Evolutionary conservation across 2,113 vertebrate species (phyloP), one percentile per base, ranked within the genome.

Genomic region (Cisticola juncidis): DNA sequence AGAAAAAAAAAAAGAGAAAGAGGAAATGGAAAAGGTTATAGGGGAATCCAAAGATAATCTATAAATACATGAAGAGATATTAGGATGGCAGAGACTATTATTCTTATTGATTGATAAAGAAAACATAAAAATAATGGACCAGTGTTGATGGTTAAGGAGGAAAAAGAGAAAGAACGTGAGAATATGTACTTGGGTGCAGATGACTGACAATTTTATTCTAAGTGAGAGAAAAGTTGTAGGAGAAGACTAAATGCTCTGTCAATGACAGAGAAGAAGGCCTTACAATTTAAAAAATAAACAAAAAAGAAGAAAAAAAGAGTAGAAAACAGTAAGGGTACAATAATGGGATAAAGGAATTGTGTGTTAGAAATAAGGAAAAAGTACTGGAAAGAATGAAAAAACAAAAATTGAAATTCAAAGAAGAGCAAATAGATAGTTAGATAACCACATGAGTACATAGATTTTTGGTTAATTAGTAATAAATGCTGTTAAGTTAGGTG

Each of bases 251-350:
- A 19, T 54, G 31, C 6, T 50, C 29, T 70, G 6, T 61, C 42
- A 90, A 68, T 53, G 40, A 38, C 31, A 53, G 22, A 82, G 29
- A 71, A 94, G 3, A 14, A 60, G 21, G 8, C 6, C 16, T 79
- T 77, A 29, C 12, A 72, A 58, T 23, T 24, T 53, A 68, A 35
- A 72, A 83, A 29, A 1, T 3, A 9, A 7, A 11, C 20, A 21
- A 33, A 23, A 7, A 20, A 11, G 7, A 36, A 22, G 2, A 1
- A 5, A 60, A 54, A 62, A 36, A 1, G 0, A 42, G 25, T 20
- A 51, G 36, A 88, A 81, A 33, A 2, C 4, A 40, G 24, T 12
- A 72, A 42, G 18, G 3, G 21, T 71, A 72, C 6, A 68, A 40
- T 47, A 62, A 82, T 36, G 0, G 0, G 2, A 53, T 29, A 47